These are phyloP conservation scores for Calcarius lapponicus DNA, from an alignment of 2,797 vertebrate genomes.

Conservation along the genomic window DNA sequence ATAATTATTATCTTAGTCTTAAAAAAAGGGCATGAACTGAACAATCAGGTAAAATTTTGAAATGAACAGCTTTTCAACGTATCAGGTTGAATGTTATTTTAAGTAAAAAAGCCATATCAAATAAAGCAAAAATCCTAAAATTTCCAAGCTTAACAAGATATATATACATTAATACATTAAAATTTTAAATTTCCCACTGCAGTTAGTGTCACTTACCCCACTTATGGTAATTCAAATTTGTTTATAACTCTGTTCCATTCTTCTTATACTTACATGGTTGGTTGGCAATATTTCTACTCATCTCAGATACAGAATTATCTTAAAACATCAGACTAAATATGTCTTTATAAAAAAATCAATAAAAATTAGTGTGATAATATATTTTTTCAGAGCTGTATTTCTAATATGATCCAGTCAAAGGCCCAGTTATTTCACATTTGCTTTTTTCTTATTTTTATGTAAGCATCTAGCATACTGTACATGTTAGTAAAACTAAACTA, in stretches of 20 bases:
- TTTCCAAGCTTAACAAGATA: background rate
- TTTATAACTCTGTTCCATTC: background rate
- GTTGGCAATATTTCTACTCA: background rate
- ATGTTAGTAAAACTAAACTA: background rate
- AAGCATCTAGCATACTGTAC: background rate
- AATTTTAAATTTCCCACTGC: background rate
- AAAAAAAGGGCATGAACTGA: background rate
- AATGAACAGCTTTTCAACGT: background rate
- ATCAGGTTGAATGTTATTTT: background rate
- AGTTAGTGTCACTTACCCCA: background rate
- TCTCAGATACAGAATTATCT: background rate
- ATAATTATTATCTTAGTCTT: background rate
- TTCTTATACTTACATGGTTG: background rate
- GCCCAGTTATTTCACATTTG: background rate
- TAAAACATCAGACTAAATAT: background rate
- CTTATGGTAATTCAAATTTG: background rate
- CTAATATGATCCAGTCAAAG: background rate
- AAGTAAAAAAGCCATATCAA: background rate
- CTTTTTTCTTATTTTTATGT: background rate
- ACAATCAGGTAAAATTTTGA: background rate
- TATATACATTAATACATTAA: background rate
- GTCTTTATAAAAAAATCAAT: background rate
- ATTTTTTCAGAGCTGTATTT: background rate
- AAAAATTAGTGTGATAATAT: background rate
- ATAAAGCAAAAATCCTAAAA: background rate